A percentile compares a stretch with the other conserved stretches of the same genome.
phyloP scores from a whole-genome alignment of 2,888 invertebrate genomes.

The Trichopoda pennipes region DNA sequence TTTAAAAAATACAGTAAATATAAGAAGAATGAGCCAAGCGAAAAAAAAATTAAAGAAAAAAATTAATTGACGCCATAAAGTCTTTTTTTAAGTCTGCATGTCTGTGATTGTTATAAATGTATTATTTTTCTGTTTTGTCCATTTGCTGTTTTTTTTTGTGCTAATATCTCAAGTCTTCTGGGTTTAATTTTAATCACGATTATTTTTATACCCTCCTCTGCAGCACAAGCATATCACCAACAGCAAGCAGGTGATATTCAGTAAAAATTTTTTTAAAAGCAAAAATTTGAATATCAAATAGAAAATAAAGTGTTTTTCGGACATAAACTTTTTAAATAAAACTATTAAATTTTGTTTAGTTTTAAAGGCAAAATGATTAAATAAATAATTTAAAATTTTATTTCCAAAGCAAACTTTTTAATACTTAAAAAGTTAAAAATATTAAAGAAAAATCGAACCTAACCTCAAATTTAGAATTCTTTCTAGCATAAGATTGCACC shows the following conservation, averaged over 20 bases:
- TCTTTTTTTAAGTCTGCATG: conserved; percentile 68
- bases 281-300: no score
- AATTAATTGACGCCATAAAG: conserved; percentile 75
- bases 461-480: no score
- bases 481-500: no score
- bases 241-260: conserved; percentile 19
- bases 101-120: conserved; percentile 51
- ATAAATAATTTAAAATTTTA: no score
- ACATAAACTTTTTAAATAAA: no score
- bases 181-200: conserved; percentile 36
- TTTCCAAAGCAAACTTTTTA: no score
- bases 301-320: no score
- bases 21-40: conserved; percentile 4
- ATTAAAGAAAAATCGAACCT: no score
- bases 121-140: conserved; percentile 27
- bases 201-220: conserved; percentile 13
- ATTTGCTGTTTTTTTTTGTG: conserved; percentile 4
- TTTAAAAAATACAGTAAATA: conserved; percentile 44
- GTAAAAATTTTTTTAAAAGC: background rate
- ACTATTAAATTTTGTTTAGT: no score
- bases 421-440: no score
- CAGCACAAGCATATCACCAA: background rate
- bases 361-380: no score
- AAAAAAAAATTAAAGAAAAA: conserved; percentile 43
- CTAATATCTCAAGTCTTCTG: conserved; percentile 28